A percentile compares a stretch with the other conserved stretches of the same genome.
These are phyloP conservation scores for Paelopatides confundens DNA, from an alignment of 53 echinoderm and acorn worm genomes.

Conservation along the genomic window DNA sequence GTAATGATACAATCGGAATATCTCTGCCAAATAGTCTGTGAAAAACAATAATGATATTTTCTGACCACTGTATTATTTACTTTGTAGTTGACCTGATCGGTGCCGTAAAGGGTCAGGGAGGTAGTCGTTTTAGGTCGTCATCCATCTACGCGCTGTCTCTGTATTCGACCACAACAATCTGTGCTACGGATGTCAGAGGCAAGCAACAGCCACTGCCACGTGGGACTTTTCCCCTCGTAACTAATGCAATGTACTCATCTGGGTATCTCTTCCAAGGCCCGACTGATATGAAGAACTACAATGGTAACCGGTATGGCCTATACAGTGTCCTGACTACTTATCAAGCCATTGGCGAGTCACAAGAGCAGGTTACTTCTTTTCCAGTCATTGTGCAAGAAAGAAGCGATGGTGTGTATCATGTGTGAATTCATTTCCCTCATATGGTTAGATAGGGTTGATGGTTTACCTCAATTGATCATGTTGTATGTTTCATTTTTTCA, in stretches of 20 bases:
- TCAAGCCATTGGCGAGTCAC: neutral
- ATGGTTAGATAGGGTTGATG: too few species aligned
- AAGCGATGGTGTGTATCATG: neutral
- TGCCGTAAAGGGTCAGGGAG: neutral
- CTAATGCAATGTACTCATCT: neutral
- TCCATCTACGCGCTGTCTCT: neutral
- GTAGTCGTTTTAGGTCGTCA: neutral
- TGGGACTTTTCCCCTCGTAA: neutral
- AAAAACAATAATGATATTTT: neutral
- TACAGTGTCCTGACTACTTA: neutral
- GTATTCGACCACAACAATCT: neutral
- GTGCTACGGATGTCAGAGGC: neutral
- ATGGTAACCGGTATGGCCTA: neutral
- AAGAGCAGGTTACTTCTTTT: neutral
- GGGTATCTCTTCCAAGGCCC: conserved; percentile 6
- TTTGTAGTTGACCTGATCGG: neutral
- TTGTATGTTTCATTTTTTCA: too few species aligned
- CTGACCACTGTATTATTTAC: neutral
- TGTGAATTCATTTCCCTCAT: too few species aligned
- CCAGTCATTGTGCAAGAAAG: conserved; percentile 14
- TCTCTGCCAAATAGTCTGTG: too few species aligned
- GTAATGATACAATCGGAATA: too few species aligned
- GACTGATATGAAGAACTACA: neutral
- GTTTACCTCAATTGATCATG: too few species aligned
- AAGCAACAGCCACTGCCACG: neutral